These are phyloP conservation scores for Ormyrus rosae DNA, from an alignment of 2,888 invertebrate species.

Conservation along the genomic window DNA sequence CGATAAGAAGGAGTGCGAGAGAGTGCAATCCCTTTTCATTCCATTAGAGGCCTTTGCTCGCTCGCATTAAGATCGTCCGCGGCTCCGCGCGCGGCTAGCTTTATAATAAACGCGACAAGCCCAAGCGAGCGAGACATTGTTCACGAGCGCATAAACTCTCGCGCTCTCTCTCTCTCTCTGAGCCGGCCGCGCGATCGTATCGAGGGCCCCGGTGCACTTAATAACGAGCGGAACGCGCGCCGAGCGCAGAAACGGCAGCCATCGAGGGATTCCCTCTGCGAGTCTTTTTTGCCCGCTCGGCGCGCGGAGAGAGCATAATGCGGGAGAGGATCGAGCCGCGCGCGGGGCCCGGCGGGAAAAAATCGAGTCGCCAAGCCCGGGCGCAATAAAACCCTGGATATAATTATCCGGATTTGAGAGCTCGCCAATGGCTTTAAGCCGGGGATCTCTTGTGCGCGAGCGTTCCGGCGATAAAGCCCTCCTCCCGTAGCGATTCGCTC, in stretches of 20 bases:
- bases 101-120: slow-evolving; percentile 13
- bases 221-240: slow-evolving; percentile 13
- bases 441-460: slow-evolving; percentile 40
- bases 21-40: slow-evolving; percentile 31
- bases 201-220: slow-evolving; percentile 18
- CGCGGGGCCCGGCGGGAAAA: too few species aligned
- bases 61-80: not conserved
- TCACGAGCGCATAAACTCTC: slow-evolving; percentile 31
- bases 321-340: too few species aligned
- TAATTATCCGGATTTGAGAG: slow-evolving; percentile 66
- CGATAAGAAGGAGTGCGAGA: slow-evolving; percentile 34
- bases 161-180: slow-evolving; percentile 37
- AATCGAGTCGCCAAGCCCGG: not conserved
- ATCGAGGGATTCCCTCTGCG: slow-evolving; percentile 10
- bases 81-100: not conserved
- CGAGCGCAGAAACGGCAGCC: not conserved
- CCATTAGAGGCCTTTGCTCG: slow-evolving; percentile 22
- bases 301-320: too few species aligned
- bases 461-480: slow-evolving; percentile 48
- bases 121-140: slow-evolving; percentile 35
- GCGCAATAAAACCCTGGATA: slow-evolving; percentile 69
- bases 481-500: slow-evolving; percentile 44
- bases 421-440: slow-evolving; percentile 39
- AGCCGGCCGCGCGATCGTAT: slow-evolving; percentile 12
- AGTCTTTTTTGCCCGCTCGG: too few species aligned